These are phyloP conservation scores for Amiota mariae DNA, from an alignment of 2,888 invertebrate genomes.

Conservation along the genomic window DNA sequence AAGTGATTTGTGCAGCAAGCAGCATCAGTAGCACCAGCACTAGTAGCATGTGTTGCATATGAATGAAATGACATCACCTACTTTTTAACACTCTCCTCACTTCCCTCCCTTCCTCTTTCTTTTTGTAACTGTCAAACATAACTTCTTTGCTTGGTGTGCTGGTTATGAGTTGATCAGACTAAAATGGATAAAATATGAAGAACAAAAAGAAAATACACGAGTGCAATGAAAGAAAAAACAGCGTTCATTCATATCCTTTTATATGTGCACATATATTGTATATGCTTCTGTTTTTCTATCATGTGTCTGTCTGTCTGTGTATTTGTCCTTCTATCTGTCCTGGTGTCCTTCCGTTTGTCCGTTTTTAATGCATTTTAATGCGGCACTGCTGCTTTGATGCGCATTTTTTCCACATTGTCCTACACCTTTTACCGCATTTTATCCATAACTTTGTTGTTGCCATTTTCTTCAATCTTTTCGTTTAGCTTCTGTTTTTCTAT, in stretches of 20 bases:
- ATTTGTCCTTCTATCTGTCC: neutral
- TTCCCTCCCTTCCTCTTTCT: too few relatives aligned
- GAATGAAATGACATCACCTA: conserved; percentile 14
- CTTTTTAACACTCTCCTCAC: neutral
- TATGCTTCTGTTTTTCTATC: too few relatives aligned
- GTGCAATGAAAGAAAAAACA: conserved; percentile 10
- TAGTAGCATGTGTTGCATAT: conserved; percentile 22
- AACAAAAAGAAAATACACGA: conserved; percentile 13
- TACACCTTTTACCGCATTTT: neutral
- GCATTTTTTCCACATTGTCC: conserved; percentile 37
- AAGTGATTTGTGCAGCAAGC: conserved; percentile 22
- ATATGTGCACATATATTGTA: neutral
- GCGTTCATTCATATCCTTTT: conserved; percentile 23
- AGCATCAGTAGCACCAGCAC: too few relatives aligned
- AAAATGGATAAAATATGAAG: neutral
- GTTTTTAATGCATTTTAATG: conserved; percentile 34
- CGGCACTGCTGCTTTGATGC: conserved; percentile 44
- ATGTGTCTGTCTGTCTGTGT: neutral
- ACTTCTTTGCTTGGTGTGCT: neutral
- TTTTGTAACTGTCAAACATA: neutral
- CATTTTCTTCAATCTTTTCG: too few relatives aligned
- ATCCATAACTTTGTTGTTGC: neutral
- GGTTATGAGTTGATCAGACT: conserved; percentile 5
- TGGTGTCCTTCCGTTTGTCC: neutral
- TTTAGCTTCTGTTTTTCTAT: neutral